These are phyloP conservation scores for Anodontia alba DNA, from an alignment of 2,888 invertebrate species.

Conservation along the genomic window DNA sequence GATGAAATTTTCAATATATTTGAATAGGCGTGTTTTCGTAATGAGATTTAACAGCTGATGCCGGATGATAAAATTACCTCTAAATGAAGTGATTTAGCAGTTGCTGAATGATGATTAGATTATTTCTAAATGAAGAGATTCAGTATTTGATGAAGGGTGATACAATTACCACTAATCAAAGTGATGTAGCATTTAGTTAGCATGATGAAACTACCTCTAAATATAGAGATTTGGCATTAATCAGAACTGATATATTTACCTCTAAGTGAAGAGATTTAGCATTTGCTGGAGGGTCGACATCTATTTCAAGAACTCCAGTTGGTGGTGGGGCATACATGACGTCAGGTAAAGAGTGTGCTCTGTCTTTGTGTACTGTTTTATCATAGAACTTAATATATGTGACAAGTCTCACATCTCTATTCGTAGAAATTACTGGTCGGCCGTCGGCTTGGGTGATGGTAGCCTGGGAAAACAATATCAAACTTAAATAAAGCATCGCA, in stretches of 20 bases:
- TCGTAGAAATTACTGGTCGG: slow-evolving; percentile 30
- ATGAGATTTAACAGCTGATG: no score
- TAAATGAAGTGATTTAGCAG: no score
- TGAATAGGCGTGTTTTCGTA: no score
- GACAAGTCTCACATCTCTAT: slow-evolving; percentile 9
- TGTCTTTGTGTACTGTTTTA: slow-evolving; percentile 17
- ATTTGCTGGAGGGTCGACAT: slow-evolving; percentile 24
- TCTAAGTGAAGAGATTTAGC: slow-evolving; percentile 32
- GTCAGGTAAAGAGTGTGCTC: slow-evolving; percentile 26
- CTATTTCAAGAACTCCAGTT: slow-evolving; percentile 18
- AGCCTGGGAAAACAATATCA: not conserved
- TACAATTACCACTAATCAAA: no score
- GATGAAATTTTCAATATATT: no score
- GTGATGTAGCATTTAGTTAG: no score
- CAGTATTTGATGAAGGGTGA: no score
- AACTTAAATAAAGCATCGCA: not conserved
- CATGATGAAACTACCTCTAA: no score
- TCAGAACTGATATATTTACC: slow-evolving; percentile 17
- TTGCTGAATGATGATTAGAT: no score
- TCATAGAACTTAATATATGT: slow-evolving; percentile 36
- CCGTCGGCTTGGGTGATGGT: slow-evolving; percentile 38
- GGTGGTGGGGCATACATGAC: slow-evolving; percentile 26
- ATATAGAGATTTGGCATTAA: no score
- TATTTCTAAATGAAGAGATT: no score
- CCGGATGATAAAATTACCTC: no score